Evolutionary conservation across 2,113 vertebrate genomes (phyloP), one percentile per base, ranked within the genome.

Genomic region (Channa maculata): DNA sequence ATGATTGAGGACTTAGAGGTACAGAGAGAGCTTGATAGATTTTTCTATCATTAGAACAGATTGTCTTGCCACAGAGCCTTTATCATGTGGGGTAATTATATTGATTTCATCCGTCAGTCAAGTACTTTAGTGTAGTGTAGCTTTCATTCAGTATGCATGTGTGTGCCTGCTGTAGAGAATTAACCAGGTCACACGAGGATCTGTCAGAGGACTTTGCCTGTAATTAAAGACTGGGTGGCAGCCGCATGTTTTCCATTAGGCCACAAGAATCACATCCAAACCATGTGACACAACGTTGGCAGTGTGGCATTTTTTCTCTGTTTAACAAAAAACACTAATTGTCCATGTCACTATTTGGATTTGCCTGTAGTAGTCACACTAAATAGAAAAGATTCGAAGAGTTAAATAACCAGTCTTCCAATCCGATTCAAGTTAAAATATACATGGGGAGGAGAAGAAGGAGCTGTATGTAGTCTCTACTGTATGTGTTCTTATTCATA

Each of bases 221-320:
- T 90, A 89, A 91, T 90, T 88, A 89, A 90, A 86, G 86, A 77
- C 76, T 84, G 76, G 82, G 86, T 89, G 88, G 75, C 76, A 79
- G 86, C 87, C 89, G 75, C 90, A 91, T 92, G 88, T 89, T 86
- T 86, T 79, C 77, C 75, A 89, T 90, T 90, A 90, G 83, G 57
- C 68, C 49, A 66, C 65, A 63, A 59, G 65, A 79, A 79, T 86
- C 74, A 79, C 82, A 84, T 75, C 77, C 12, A 57, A 79, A 75
- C 73, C 88, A 85, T 83, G 86, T 91, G 87, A 90, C 85, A 78
- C 50, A 53, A 61, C 75, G 76, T 77, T 81, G 76, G 71, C 75
- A 69, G 85, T 75, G 71, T 71, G 55, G 51, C 58, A 65, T 75
- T 79, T 51, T 76, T 67, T 15, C 54, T 51, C 52, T 52, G 6